phyloP scores from a whole-genome alignment of 2,797 vertebrate species.

The Lacerta agilis region DNA sequence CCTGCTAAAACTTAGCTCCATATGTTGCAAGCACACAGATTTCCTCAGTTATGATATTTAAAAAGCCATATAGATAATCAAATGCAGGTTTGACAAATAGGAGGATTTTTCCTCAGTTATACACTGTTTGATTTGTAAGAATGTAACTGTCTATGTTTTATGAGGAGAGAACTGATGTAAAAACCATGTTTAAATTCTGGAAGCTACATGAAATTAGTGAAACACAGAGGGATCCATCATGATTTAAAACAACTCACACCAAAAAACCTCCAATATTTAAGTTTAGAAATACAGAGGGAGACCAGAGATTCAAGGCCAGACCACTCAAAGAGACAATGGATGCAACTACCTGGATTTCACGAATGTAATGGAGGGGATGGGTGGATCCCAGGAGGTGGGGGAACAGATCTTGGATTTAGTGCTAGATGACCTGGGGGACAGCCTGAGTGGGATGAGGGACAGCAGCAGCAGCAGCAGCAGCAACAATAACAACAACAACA shows the following conservation, averaged over 20 bases:
- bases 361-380: too few relatives aligned
- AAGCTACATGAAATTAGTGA: not conserved
- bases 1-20: conserved; percentile 9
- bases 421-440: too few relatives aligned
- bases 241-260: not conserved
- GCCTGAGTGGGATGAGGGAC: too few relatives aligned
- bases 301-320: too few relatives aligned
- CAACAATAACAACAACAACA: too few relatives aligned
- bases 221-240: not conserved
- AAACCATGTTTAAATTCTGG: not conserved
- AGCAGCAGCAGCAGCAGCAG: too few relatives aligned
- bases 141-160: not conserved
- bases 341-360: too few relatives aligned
- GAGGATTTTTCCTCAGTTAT: not conserved
- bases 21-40: not conserved
- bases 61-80: conserved; percentile 4
- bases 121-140: not conserved
- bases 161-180: not conserved
- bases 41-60: not conserved
- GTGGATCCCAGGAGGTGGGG: too few relatives aligned
- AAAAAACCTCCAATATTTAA: too few relatives aligned
- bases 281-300: not conserved
- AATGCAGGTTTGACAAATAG: conserved; percentile 11
- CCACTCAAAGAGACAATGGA: too few relatives aligned
- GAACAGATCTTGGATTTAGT: too few relatives aligned